Base-by-base conservation (phyloP, 2,797 vertebrate genomes). In the Neosilurus hyrtlii region DNA sequence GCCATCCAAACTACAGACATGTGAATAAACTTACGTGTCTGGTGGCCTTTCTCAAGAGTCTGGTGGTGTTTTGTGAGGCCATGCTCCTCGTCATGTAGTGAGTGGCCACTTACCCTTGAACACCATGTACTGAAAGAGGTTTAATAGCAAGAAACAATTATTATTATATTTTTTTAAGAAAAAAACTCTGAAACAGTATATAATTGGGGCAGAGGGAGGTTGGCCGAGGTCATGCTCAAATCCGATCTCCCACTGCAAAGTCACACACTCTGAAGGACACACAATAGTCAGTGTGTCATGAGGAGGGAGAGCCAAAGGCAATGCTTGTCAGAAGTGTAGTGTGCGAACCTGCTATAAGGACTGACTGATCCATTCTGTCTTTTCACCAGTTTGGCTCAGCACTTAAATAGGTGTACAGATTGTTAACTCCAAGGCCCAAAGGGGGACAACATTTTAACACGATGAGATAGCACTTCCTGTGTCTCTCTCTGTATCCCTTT, bases 231-330 rank as follows among this genome's bases (percentile, higher is more conserved):
- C 35, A 18, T 16, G 52, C 79, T 80, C 24, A 52, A 67, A 76
- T 82, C 68, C 63, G 16, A 10, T 84, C 80, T 75, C 82, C 82
- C 74, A 61, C 73, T 65, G 56, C 65, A 73, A 86, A 79, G 78
- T 72, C 77, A 83, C 75, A 73, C 54, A 49, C 62, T 66, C 74
- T 79, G 75, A 76, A 78, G 75, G 82, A 80, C 71, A 71, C 86
- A 82, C 87, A 86, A 87, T 84, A 81, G 89, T 71, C 75, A 78
- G 22, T 74, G 72, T 88, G 85, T 87, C 88, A 87, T 76, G 9
- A 3, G 43, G 43, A 4, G 43, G 8, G 81, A 77, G 68, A 75
- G 68, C 65, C 84, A 87, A 88, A 52, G 75, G 75, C 62, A 22
- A 5, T 66, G 6, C 81, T 83, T 15, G 86, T 88, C 84, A 89